phyloP scores from a whole-genome alignment of 2,888 invertebrate genomes.

The Andrena minutula region DNA sequence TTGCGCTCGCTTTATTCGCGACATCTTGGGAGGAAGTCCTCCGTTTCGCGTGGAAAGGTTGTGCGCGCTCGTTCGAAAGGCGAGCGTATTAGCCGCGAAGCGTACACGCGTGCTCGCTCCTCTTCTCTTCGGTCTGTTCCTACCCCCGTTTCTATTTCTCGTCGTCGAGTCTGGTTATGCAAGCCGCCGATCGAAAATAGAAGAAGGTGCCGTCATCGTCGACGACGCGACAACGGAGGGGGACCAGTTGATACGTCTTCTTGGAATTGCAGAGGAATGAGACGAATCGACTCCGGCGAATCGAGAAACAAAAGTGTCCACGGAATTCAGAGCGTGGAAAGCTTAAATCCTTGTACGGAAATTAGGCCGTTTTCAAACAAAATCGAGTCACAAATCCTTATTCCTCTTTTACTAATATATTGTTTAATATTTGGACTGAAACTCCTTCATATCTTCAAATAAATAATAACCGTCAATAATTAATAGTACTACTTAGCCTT shows the following conservation, averaged over 20 bases:
- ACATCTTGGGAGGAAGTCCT: not conserved
- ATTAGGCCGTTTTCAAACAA: too few species aligned
- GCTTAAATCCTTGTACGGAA: too few species aligned
- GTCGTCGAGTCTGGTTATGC: constrained; percentile 64
- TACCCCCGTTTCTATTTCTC: constrained; percentile 60
- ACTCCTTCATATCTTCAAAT: too few species aligned
- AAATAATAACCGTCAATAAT: too few species aligned
- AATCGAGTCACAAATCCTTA: too few species aligned
- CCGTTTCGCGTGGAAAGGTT: constrained; percentile 6
- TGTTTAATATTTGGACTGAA: too few species aligned
- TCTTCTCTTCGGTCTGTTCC: constrained; percentile 37
- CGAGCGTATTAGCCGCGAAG: constrained; percentile 24
- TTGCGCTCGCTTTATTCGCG: not conserved
- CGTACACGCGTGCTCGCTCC: constrained; percentile 23
- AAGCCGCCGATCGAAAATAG: constrained; percentile 73
- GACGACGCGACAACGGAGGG: constrained; percentile 60
- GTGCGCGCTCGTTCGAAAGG: constrained; percentile 15
- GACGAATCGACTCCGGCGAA: constrained; percentile 26
- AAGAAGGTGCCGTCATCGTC: constrained; percentile 65
- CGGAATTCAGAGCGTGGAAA: too few species aligned
- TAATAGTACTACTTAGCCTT: too few species aligned
- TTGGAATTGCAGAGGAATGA: constrained; percentile 65
- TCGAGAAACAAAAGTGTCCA: too few species aligned
- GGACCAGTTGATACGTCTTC: constrained; percentile 65
- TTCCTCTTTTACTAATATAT: too few species aligned